phyloP scores from a whole-genome alignment of 2,797 vertebrate genomes.

The Toxotes lorentzi region DNA sequence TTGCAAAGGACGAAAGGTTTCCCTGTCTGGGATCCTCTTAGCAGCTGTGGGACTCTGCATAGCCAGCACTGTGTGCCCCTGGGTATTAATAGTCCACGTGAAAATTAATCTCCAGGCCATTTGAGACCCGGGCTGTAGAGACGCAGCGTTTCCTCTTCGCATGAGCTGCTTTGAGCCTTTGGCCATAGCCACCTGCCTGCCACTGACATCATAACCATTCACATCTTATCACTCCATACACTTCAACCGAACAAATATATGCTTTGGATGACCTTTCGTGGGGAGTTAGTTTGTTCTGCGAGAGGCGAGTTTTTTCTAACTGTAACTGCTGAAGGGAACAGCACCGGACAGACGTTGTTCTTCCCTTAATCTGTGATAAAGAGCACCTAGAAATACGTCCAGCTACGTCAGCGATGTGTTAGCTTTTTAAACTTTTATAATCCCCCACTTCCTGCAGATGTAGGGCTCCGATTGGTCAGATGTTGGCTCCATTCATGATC shows the following conservation, averaged over 20 bases:
- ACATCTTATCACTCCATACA: constrained; percentile 7
- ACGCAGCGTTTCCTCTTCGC: not conserved
- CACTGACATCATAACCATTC: not conserved
- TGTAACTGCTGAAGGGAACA: not conserved
- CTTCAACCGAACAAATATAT: constrained; percentile 17
- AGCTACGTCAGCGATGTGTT: not conserved
- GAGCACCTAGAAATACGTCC: not conserved
- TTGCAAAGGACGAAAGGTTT: constrained; percentile 34
- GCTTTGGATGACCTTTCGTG: constrained; percentile 13
- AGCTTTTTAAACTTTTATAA: constrained; percentile 9
- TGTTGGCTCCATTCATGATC: constrained; percentile 48
- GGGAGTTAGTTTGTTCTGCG: not conserved
- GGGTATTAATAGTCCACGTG: constrained; percentile 62
- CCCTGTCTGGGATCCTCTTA: constrained; percentile 44
- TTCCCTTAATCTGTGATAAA: not conserved
- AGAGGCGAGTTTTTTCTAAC: not conserved
- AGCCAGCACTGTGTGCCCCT: constrained; percentile 20
- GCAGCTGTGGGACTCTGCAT: constrained; percentile 16
- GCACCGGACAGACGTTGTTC: not conserved
- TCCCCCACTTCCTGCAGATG: constrained; percentile 12
- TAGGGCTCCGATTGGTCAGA: not conserved
- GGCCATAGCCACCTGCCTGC: not conserved
- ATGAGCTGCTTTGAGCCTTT: not conserved
- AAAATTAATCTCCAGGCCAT: constrained; percentile 62
- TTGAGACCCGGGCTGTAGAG: constrained; percentile 9